phyloP scores from a whole-genome alignment of 2,888 invertebrate genomes.

The Drosophila engyochracea region DNA sequence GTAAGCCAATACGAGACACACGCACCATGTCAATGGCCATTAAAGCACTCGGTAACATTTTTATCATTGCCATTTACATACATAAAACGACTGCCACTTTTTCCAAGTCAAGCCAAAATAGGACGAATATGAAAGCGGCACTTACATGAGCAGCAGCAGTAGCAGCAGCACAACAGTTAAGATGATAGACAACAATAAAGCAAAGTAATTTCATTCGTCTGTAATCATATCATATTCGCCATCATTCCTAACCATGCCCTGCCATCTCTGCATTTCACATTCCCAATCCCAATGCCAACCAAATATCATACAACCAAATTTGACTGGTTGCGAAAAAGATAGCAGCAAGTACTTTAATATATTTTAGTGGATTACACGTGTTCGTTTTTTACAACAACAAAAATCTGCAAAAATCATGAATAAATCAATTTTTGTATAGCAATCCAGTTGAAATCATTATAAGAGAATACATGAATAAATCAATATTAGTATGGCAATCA shows the following conservation, averaged over 20 bases:
- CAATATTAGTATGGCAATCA: not conserved
- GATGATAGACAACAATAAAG: constrained; percentile 32
- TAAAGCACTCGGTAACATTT: constrained; percentile 32
- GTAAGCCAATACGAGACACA: constrained; percentile 67
- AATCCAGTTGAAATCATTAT: not conserved
- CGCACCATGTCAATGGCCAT: constrained; percentile 37
- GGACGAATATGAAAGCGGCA: constrained; percentile 12
- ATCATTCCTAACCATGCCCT: constrained; percentile 15
- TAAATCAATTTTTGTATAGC: not conserved
- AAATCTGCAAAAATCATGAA: not conserved
- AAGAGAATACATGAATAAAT: not conserved
- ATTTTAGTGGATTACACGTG: constrained; percentile 4
- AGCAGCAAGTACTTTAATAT: constrained; percentile 2
- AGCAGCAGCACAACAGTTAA: constrained; percentile 13
- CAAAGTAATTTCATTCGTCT: constrained; percentile 63
- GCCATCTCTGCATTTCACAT: constrained; percentile 32
- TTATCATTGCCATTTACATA: constrained; percentile 52
- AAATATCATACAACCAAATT: constrained; percentile 41
- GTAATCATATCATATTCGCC: constrained; percentile 68
- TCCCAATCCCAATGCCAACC: constrained; percentile 25
- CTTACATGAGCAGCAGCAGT: constrained; percentile 10
- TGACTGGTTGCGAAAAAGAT: constrained; percentile 16
- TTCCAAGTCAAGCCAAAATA: constrained; percentile 1
- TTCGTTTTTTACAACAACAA: not conserved
- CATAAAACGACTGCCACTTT: constrained; percentile 56